These are phyloP conservation scores for Nettapus auritus DNA, from an alignment of 2,113 vertebrate genomes.

Conservation along the genomic window DNA sequence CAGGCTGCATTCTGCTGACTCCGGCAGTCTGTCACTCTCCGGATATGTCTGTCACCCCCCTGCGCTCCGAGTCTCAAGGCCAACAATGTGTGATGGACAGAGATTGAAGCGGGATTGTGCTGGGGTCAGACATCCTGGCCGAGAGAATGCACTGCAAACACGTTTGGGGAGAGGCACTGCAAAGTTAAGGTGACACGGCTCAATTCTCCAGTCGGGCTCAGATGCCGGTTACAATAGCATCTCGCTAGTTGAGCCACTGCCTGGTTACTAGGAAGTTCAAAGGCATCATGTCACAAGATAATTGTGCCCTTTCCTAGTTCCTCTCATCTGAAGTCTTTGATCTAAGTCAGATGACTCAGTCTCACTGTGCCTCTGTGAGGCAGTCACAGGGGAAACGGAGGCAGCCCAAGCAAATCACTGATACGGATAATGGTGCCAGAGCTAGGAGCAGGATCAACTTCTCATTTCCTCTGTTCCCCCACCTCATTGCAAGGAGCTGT, in stretches of 20 bases:
- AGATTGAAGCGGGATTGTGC: neutral
- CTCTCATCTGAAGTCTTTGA: neutral
- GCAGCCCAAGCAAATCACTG: neutral
- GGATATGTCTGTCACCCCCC: conserved; percentile 5
- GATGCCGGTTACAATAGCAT: neutral
- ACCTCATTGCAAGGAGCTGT: neutral
- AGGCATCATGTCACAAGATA: neutral
- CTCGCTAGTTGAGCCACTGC: neutral
- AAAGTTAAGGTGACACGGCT: neutral
- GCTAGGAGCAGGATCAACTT: neutral
- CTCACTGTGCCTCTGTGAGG: neutral
- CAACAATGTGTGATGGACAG: conserved; percentile 14
- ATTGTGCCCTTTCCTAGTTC: neutral
- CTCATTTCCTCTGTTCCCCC: neutral
- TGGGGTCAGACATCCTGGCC: neutral
- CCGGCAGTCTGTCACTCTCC: conserved; percentile 18
- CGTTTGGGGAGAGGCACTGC: neutral
- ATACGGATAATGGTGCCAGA: neutral
- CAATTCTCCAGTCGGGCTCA: neutral
- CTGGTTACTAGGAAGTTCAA: neutral
- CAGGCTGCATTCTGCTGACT: conserved; percentile 58
- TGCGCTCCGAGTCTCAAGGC: neutral
- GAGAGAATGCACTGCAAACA: neutral
- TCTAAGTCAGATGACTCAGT: neutral
- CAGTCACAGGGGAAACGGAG: neutral